Conservation (phyloP, 2,888 invertebrate species). For the Scrobipalpa costella region DNA sequence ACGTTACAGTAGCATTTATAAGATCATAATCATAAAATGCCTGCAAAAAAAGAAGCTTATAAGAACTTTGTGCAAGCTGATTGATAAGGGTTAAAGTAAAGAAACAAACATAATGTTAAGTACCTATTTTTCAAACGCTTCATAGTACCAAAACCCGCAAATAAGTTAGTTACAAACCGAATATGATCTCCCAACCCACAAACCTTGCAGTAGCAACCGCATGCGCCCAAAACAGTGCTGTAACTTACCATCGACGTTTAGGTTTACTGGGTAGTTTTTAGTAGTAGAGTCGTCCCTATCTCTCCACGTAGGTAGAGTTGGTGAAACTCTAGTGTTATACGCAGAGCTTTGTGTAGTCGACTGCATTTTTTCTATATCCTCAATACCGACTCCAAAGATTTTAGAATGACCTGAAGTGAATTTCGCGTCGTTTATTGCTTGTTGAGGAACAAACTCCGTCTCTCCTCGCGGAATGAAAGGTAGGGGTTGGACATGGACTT, state of each 20-base stretch:
- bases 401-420: constrained; percentile 84
- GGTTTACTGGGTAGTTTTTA: constrained; percentile 68
- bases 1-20: no score
- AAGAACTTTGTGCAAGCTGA: no score
- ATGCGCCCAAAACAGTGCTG: constrained; percentile 39
- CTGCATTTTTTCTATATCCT: constrained; percentile 79
- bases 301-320: constrained; percentile 82
- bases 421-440: constrained; percentile 45
- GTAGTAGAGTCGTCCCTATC: constrained; percentile 67
- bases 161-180: constrained; percentile 1
- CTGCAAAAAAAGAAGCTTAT: no score
- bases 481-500: constrained; percentile 33
- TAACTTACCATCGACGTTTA: constrained; percentile 69
- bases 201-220: constrained; percentile 34
- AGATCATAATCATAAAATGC: no score
- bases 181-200: background rate
- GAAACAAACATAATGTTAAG: no score
- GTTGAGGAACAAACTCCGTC: constrained; percentile 49
- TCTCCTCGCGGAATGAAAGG: constrained; percentile 47
- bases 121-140: no score
- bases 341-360: constrained; percentile 75
- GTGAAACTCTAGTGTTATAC: constrained; percentile 81
- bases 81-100: no score
- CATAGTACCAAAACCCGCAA: background rate
- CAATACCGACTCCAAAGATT: constrained; percentile 82